A percentile compares a stretch with the other conserved stretches of the same genome.
Evolutionary conservation across 2,888 invertebrate genomes (phyloP).

Genomic region (Nomada ferruginata): DNA sequence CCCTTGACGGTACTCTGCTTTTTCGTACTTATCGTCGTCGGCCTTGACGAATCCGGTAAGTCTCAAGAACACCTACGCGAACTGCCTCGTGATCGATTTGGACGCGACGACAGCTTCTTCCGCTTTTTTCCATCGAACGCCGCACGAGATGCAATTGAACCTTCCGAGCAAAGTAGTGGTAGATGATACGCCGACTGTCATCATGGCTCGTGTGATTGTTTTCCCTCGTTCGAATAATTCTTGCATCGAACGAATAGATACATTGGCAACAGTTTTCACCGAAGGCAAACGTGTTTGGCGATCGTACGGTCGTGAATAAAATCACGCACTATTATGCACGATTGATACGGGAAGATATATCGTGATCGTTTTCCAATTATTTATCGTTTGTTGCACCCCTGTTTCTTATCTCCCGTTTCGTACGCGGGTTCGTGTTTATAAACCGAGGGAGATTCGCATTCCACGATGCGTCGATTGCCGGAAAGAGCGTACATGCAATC

Average conservation of each 20-base stretch:
- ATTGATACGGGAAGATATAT: conserved; percentile 45
- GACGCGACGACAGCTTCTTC: conserved; percentile 1
- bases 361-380: conserved; percentile 31
- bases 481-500: neutral
- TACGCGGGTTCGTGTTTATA: conserved; percentile 16
- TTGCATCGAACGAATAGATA: neutral
- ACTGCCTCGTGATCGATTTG: neutral
- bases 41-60: conserved; percentile 71
- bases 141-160: conserved; percentile 15
- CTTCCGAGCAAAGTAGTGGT: conserved; percentile 29
- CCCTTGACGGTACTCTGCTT: conserved; percentile 73
- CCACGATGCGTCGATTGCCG: neutral
- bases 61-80: neutral
- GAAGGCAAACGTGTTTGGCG: conserved; percentile 7
- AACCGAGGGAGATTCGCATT: neutral
- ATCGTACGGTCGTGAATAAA: conserved; percentile 33
- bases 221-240: neutral
- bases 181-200: conserved; percentile 48
- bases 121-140: conserved; percentile 27
- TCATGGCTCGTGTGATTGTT: neutral
- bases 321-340: conserved; percentile 43
- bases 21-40: conserved; percentile 71
- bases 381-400: conserved; percentile 11
- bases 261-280: neutral
- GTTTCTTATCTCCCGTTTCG: neutral